phyloP scores from a whole-genome alignment of 2,888 invertebrate species.

The Atherix ibis region DNA sequence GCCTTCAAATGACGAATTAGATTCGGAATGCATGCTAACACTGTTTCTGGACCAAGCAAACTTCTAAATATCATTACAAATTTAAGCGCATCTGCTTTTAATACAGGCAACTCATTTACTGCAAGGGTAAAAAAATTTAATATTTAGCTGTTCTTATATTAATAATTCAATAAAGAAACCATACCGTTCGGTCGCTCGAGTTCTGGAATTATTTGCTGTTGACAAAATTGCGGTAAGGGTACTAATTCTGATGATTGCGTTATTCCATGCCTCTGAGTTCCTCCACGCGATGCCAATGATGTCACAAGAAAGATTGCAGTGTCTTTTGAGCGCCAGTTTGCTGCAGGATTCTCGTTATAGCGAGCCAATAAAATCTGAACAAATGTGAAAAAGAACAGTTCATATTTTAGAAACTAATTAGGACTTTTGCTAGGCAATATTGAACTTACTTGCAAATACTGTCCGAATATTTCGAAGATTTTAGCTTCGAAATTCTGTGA shows the following conservation, averaged over 20 bases:
- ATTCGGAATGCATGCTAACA: constrained; percentile 59
- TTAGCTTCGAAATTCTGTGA: constrained; percentile 75
- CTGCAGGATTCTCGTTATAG: constrained; percentile 56
- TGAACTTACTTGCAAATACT: constrained; percentile 52
- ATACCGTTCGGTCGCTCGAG: constrained; percentile 39
- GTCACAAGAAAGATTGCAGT: constrained; percentile 93
- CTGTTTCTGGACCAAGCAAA: constrained; percentile 63
- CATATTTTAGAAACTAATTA: background rate
- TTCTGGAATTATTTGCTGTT: constrained; percentile 75
- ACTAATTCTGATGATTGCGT: constrained; percentile 84
- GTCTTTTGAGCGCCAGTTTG: constrained; percentile 89
- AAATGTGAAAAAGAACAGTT: background rate
- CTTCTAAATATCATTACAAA: constrained; percentile 93
- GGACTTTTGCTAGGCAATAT: background rate
- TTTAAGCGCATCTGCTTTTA: constrained; percentile 93
- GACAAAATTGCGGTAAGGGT: constrained; percentile 76
- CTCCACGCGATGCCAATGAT: constrained; percentile 78
- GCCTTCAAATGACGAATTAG: constrained; percentile 62
- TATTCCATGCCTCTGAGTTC: constrained; percentile 79
- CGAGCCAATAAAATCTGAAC: constrained; percentile 39
- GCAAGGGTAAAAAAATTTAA: constrained; percentile 18
- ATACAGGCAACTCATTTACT: constrained; percentile 77
- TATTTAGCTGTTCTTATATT: background rate
- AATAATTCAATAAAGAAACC: background rate
- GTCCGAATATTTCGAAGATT: constrained; percentile 76